These are phyloP conservation scores for Teinopalpus imperialis DNA, from an alignment of 2,888 invertebrate genomes.

Conservation along the genomic window DNA sequence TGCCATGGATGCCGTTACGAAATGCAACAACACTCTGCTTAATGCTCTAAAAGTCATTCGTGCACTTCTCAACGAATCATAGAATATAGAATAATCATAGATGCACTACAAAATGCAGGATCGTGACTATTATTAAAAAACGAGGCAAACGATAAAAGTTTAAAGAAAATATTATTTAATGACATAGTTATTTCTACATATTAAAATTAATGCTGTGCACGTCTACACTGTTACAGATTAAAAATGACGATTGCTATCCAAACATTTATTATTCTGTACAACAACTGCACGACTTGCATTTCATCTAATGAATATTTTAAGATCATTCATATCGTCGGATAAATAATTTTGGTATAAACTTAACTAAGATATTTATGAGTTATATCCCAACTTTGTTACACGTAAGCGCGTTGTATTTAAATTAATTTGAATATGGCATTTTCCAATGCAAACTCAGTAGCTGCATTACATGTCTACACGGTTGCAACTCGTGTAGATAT, in stretches of 20 bases:
- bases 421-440: conserved; percentile 15
- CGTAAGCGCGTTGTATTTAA: conserved; percentile 7
- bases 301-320: conserved; percentile 68
- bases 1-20: too few relatives aligned
- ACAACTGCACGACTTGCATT: conserved; percentile 63
- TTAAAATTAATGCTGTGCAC: conserved; percentile 50
- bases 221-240: conserved; percentile 62
- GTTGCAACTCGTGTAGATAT: conserved; percentile 4
- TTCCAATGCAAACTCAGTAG: conserved; percentile 2
- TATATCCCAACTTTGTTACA: neutral
- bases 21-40: too few relatives aligned
- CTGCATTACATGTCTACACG: conserved; percentile 1
- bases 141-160: too few relatives aligned
- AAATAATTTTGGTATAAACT: conserved; percentile 29
- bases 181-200: neutral
- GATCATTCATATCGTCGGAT: conserved; percentile 45
- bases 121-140: too few relatives aligned
- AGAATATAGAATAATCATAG: too few relatives aligned
- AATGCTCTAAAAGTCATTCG: too few relatives aligned
- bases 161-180: neutral
- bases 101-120: too few relatives aligned
- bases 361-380: conserved; percentile 5
- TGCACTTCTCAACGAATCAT: too few relatives aligned
- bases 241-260: conserved; percentile 53
- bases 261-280: conserved; percentile 61